A percentile compares a stretch with the other conserved stretches of the same genome.
These are phyloP conservation scores for Arctia plantaginis DNA, from an alignment of 2,888 invertebrate species.

Conservation along the genomic window DNA sequence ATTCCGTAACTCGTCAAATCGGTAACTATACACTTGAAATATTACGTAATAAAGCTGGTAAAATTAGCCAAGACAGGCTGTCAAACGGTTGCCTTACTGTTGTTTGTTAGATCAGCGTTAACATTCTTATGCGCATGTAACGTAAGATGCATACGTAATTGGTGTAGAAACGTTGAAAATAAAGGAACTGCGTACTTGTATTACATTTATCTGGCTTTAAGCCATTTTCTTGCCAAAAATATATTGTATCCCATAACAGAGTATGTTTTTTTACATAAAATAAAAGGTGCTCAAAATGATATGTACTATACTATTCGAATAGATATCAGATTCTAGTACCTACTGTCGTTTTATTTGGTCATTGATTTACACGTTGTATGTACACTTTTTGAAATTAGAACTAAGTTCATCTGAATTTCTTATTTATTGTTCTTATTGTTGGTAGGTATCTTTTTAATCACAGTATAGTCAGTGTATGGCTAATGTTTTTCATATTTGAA, in stretches of 20 bases:
- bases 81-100: slow-evolving; percentile 30
- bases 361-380: too few species aligned
- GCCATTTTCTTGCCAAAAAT: slow-evolving; percentile 20
- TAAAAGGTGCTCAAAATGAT: not conserved
- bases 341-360: too few species aligned
- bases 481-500: too few species aligned
- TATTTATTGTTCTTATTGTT: too few species aligned
- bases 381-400: too few species aligned
- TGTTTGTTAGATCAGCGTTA: slow-evolving; percentile 37
- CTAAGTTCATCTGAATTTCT: too few species aligned
- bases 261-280: not conserved
- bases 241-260: not conserved
- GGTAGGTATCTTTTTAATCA: too few species aligned
- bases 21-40: slow-evolving; percentile 21
- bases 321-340: too few species aligned
- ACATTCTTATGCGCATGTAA: slow-evolving; percentile 40
- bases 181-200: slow-evolving; percentile 24
- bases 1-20: slow-evolving; percentile 58
- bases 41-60: slow-evolving; percentile 40
- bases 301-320: too few species aligned
- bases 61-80: slow-evolving; percentile 38
- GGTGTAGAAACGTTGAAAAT: slow-evolving; percentile 41
- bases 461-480: too few species aligned
- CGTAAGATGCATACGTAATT: slow-evolving; percentile 46
- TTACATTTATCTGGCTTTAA: slow-evolving; percentile 32